Evolutionary conservation across 1,140 invertebrate species (phyloP).

Genomic region (Nylanderia fulva): DNA sequence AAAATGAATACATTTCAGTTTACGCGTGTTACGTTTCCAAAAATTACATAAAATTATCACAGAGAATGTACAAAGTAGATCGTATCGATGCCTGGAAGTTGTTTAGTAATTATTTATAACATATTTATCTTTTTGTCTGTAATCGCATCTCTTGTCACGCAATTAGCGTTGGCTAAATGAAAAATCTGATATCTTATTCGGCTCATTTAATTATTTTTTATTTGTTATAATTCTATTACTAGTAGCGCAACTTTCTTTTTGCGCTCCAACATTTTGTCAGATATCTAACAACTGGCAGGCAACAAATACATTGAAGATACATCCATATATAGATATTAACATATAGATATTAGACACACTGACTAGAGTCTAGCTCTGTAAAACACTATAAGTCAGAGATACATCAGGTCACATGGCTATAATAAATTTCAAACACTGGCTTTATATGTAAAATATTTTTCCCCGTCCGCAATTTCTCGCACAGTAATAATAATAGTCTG

Average conservation of each 20-base stretch:
- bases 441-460: constrained; percentile 73
- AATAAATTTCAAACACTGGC: constrained; percentile 75
- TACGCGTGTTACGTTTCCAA: constrained; percentile 63
- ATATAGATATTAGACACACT: constrained; percentile 71
- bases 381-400: constrained; percentile 75
- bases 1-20: constrained; percentile 73
- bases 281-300: constrained; percentile 72
- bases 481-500: constrained; percentile 38
- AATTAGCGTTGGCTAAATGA: not conserved
- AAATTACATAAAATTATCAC: constrained; percentile 81
- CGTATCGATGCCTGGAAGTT: constrained; percentile 75
- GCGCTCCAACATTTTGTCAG: not conserved
- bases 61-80: constrained; percentile 79
- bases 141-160: not conserved
- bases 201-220: not conserved
- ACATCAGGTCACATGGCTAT: constrained; percentile 76
- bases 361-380: constrained; percentile 73
- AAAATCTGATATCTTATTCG: constrained; percentile 12
- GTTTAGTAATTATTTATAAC: constrained; percentile 56
- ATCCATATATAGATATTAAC: constrained; percentile 68
- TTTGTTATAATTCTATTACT: constrained; percentile 7
- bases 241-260: not conserved
- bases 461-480: not conserved
- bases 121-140: constrained; percentile 30
- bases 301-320: constrained; percentile 73